Percentiles rank a stretch among this genome's conserved stretches.
Evolutionary conservation across 2,888 invertebrate species (phyloP).

Genomic region (Bimastos eiseni): DNA sequence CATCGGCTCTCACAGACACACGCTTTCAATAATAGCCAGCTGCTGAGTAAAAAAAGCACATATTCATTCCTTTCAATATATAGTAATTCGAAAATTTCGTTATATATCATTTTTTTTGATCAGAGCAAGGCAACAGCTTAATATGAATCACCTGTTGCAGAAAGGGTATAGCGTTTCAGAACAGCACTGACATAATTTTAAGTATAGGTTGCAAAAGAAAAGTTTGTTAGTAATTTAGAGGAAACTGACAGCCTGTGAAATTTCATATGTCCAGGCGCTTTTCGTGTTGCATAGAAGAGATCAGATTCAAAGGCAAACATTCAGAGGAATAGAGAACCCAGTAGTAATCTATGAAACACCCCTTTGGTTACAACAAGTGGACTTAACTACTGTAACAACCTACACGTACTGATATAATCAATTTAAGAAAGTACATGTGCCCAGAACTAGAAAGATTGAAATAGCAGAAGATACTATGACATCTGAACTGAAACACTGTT

Average conservation of each 20-base stretch:
- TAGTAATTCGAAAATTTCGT: not conserved
- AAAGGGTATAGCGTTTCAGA: not conserved
- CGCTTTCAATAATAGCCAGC: not conserved
- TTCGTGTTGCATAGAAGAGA: not conserved
- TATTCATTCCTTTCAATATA: not conserved
- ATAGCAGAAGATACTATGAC: not conserved
- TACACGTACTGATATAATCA: not conserved
- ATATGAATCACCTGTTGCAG: not conserved
- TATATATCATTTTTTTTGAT: not conserved
- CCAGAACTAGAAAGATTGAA: not conserved
- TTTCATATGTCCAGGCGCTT: too few relatives aligned
- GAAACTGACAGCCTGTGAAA: too few relatives aligned
- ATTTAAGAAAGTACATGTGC: not conserved
- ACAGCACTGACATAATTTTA: not conserved
- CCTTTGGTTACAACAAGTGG: not conserved
- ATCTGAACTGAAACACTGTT: not conserved
- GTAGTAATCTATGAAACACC: not conserved
- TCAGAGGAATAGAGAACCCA: not conserved
- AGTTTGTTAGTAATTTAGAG: not conserved
- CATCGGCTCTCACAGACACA: not conserved
- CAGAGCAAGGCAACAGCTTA: not conserved
- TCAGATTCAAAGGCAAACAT: not conserved
- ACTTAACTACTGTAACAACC: too few relatives aligned
- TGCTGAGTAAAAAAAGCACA: not conserved
- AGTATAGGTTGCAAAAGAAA: not conserved